Evolutionary conservation across 2,113 vertebrate genomes (phyloP).

Genomic region (Rana temporaria): DNA sequence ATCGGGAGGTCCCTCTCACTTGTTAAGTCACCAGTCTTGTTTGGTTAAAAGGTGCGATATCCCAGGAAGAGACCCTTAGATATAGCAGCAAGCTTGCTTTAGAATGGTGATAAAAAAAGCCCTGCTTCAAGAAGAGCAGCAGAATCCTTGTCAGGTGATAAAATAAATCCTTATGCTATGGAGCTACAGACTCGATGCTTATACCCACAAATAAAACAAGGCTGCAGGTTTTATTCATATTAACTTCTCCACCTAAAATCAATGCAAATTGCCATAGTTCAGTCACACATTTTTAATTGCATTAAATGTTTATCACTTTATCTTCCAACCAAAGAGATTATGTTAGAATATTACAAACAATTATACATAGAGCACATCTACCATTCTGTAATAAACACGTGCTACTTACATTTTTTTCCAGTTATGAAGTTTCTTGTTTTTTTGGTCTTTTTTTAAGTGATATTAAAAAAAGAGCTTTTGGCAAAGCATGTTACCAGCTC

Average conservation of each 20-base stretch:
- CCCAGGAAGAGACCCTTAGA: conserved; percentile 64
- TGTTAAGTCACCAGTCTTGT: conserved; percentile 63
- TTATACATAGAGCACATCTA: no score
- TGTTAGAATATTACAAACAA: no score
- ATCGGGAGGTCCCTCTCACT: conserved; percentile 69
- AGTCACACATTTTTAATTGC: neutral
- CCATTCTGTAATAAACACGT: no score
- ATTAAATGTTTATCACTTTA: no score
- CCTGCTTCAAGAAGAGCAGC: conserved; percentile 63
- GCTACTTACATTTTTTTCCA: no score
- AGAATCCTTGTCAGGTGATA: conserved; percentile 77
- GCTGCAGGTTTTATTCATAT: no score
- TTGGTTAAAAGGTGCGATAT: conserved; percentile 64
- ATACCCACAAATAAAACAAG: neutral
- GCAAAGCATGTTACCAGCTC: no score
- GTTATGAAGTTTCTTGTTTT: no score
- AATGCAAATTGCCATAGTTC: neutral
- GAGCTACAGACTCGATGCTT: conserved; percentile 73
- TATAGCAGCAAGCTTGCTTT: conserved; percentile 66
- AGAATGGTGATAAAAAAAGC: conserved; percentile 65
- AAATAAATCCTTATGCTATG: conserved; percentile 61
- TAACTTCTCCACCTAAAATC: no score
- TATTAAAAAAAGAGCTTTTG: no score
- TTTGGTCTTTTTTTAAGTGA: no score
- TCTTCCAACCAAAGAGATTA: no score